A percentile compares a stretch with the other conserved stretches of the same genome.
These are phyloP conservation scores for Eristalis tenax DNA, from an alignment of 2,888 invertebrate species.

Conservation along the genomic window DNA sequence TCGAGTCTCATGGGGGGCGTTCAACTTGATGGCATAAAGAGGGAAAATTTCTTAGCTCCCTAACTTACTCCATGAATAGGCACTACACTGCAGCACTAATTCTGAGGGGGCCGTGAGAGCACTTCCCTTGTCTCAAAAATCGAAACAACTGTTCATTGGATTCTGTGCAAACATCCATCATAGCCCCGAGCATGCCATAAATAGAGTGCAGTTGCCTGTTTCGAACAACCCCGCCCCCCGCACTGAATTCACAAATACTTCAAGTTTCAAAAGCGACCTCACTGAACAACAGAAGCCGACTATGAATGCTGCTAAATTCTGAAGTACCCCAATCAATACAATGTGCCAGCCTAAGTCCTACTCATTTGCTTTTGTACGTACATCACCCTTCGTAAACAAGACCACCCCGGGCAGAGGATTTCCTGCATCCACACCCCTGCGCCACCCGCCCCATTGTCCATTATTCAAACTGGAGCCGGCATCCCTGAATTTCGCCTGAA, in stretches of 20 bases:
- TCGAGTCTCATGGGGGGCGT: too few relatives aligned
- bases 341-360: not conserved
- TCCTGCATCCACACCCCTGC: not conserved
- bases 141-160: not conserved
- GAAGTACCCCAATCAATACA: not conserved
- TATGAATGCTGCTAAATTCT: not conserved
- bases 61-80: too few relatives aligned
- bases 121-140: not conserved
- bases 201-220: not conserved
- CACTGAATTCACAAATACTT: not conserved
- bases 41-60: too few relatives aligned
- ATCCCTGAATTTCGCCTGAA: slow-evolving; percentile 20
- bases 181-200: not conserved
- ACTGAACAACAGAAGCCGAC: not conserved
- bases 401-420: slow-evolving; percentile 7
- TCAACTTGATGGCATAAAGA: too few relatives aligned
- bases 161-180: not conserved
- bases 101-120: too few relatives aligned
- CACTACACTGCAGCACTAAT: too few relatives aligned
- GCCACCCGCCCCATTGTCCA: not conserved
- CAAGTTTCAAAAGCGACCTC: not conserved
- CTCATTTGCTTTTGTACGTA: slow-evolving; percentile 15
- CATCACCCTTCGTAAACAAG: not conserved
- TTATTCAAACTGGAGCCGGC: not conserved
- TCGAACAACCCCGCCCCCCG: not conserved